Evolutionary conservation across 1,140 invertebrate species (phyloP), one percentile per base, ranked within the genome.

Genomic region (Drosophila albomicans): DNA sequence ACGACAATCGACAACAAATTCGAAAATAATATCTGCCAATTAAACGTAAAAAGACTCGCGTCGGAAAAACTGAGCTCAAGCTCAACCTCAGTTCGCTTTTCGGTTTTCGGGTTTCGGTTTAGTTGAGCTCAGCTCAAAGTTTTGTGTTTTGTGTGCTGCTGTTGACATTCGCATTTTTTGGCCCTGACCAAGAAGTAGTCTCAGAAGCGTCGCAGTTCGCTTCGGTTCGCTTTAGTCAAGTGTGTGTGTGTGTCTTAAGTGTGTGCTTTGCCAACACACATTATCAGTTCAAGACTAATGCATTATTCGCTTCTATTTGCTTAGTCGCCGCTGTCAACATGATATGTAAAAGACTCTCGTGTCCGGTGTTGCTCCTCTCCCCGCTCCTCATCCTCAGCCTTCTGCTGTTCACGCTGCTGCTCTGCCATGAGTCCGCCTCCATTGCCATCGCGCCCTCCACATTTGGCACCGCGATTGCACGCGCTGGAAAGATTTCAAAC

Each of bases 401-500:
- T n/a, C 13, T 73, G 46, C 61, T 61, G 6, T 1, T 85, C 8
- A 8, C 84, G 20, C 25, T 89, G 15, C 61, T 86, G 13, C 32
- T 79, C 49, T 82, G 81, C 61, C 66, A 78, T 56, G 63, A 79
- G 45, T 41, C 73, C 61, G 46, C 65, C 8, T 71, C 90, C 15
- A 88, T 93, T 52, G 93, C 94, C 8, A 92, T 95, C 46, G 94
- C 94, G 28, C 94, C 94, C 2, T 94, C 94, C 0, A 94, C 94
- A 4, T 93, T 95, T 41, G 94, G 94, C 6, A 94, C 94, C 46
- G 94, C 94, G 7, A 94, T 94, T 16, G 93, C 93, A 16, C 94
- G 94, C 69, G 94, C 94, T 10, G 94, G 94, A 2, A 94, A 93
- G 68, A 93, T 94, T 58, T 93, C 94, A 72, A 94, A 94, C 80